These are phyloP conservation scores for Meles meles DNA, from an alignment of 2,113 vertebrate genomes.

Conservation along the genomic window DNA sequence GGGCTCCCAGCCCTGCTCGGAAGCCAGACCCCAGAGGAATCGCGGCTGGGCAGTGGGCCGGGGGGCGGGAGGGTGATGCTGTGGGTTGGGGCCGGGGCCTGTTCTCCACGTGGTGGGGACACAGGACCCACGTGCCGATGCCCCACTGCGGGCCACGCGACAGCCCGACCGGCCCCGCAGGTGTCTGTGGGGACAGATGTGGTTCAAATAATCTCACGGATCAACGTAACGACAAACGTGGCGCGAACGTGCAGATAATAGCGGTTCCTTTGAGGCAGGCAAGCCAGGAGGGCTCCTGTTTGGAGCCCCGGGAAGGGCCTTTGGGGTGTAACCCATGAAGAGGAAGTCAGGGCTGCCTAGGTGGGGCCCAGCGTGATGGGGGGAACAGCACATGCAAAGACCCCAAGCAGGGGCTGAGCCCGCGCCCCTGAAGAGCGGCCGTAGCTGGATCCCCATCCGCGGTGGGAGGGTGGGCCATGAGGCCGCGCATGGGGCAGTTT, in stretches of 20 bases:
- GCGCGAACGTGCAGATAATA: rapidly evolving
- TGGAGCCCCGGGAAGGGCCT: rapidly evolving
- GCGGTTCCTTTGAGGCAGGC: not conserved
- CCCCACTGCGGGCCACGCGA: rapidly evolving
- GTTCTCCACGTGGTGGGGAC: no score
- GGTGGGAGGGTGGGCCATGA: not conserved
- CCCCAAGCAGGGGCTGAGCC: not conserved
- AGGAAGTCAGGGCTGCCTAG: not conserved
- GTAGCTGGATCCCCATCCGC: rapidly evolving
- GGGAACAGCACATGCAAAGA: not conserved
- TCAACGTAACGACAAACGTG: not conserved
- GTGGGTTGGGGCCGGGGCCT: rapidly evolving
- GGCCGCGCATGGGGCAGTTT: no score
- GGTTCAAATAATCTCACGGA: rapidly evolving
- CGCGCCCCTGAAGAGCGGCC: no score
- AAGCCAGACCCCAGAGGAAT: not conserved
- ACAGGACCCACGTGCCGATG: not conserved
- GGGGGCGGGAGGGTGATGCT: no score
- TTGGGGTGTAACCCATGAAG: no score
- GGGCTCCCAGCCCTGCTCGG: rapidly evolving
- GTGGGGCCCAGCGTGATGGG: not conserved
- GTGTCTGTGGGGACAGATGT: not conserved
- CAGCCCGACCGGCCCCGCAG: not conserved
- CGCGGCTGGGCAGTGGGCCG: rapidly evolving
- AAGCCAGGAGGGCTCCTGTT: not conserved